phyloP scores from a whole-genome alignment of 2,888 invertebrate species.

The Apamea anceps region DNA sequence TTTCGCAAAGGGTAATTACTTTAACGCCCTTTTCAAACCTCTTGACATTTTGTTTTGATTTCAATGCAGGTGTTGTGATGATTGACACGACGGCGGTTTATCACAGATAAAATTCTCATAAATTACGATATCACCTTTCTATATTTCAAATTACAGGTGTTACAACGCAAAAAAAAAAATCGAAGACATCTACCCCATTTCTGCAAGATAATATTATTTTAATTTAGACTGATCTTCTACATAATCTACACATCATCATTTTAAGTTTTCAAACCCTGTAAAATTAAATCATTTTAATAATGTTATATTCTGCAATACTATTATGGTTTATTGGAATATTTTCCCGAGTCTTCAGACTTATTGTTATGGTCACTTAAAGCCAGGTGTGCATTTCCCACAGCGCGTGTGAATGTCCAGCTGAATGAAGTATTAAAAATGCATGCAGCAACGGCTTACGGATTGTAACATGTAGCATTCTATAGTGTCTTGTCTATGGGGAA shows the following conservation, averaged over 20 bases:
- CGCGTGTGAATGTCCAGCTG: not conserved
- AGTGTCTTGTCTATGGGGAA: not conserved
- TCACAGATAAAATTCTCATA: conserved; percentile 18
- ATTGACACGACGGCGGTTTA: conserved; percentile 10
- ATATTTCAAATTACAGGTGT: not conserved
- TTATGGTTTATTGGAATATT: not conserved
- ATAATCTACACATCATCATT: not conserved
- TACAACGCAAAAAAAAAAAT: too few species aligned
- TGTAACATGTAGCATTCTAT: not conserved
- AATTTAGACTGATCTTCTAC: not conserved
- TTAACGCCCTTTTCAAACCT: conserved; percentile 36
- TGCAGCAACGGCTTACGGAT: not conserved
- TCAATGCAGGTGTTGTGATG: conserved; percentile 8
- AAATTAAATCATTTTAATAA: not conserved
- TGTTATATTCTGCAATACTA: not conserved
- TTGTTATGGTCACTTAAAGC: not conserved
- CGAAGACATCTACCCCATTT: conserved; percentile 22
- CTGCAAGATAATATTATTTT: not conserved
- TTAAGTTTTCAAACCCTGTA: not conserved
- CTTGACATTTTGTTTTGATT: conserved; percentile 40
- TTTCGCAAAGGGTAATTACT: conserved; percentile 56
- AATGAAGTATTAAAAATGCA: conserved; percentile 2
- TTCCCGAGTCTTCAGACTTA: not conserved
- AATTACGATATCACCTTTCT: conserved; percentile 3
- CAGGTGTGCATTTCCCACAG: conserved; percentile 10